A percentile compares a stretch with the other conserved stretches of the same genome.
These are phyloP conservation scores for Nibea coibor DNA, from an alignment of 2,113 vertebrate species.

Conservation along the genomic window DNA sequence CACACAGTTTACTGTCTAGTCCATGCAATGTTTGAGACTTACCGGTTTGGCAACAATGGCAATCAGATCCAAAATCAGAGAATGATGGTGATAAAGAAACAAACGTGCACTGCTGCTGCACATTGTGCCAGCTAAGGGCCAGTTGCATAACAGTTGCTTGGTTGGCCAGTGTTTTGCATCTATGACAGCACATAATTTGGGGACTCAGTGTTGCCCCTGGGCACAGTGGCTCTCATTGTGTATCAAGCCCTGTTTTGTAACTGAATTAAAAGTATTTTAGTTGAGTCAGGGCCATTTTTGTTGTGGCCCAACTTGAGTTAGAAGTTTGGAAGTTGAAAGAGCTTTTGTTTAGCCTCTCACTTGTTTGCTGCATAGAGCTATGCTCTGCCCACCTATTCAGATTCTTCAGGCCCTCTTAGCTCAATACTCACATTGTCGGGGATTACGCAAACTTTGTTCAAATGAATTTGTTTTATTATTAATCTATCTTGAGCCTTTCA, in stretches of 20 bases:
- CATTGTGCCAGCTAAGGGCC: not conserved
- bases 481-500: not conserved
- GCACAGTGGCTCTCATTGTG: constrained; percentile 10
- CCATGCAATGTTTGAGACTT: constrained; percentile 7
- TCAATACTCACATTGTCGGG: not conserved
- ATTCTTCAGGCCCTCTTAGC: constrained; percentile 5
- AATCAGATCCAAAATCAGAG: not conserved
- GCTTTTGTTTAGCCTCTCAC: constrained; percentile 34
- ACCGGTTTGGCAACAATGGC: not conserved
- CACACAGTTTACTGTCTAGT: not conserved
- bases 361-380: not conserved
- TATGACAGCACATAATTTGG: constrained; percentile 35
- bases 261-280: constrained; percentile 11
- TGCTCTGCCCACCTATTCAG: constrained; percentile 21
- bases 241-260: constrained; percentile 25
- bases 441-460: not conserved
- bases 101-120: not conserved
- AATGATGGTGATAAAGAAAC: not conserved
- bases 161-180: constrained; percentile 45
- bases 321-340: constrained; percentile 35
- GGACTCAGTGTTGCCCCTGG: not conserved
- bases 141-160: constrained; percentile 34
- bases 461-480: not conserved
- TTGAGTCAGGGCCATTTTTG: not conserved
- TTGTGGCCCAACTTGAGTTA: not conserved